phyloP scores from a whole-genome alignment of 1,140 invertebrate genomes.

The Trachymyrmex cornetzi region DNA sequence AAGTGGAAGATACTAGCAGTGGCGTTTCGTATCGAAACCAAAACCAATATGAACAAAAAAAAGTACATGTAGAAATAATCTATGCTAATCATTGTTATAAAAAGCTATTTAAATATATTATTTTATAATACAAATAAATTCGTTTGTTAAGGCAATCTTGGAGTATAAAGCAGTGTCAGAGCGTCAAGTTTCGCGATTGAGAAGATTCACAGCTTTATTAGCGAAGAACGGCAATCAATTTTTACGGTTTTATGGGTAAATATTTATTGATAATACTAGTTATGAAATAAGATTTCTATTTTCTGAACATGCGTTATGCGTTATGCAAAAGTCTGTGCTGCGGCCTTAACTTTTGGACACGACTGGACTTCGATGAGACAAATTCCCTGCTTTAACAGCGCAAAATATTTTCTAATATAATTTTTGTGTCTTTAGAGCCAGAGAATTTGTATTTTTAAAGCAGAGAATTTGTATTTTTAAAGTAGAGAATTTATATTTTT shows the following conservation, averaged over 20 bases:
- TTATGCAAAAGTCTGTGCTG: too few species aligned
- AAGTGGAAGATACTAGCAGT: neutral
- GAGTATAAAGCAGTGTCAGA: neutral
- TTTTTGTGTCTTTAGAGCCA: too few species aligned
- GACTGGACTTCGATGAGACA: too few species aligned
- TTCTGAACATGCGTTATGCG: too few species aligned
- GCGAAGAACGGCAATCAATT: slow-evolving; percentile 90
- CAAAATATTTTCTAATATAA: too few species aligned
- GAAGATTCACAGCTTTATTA: slow-evolving; percentile 85
- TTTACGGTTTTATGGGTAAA: slow-evolving; percentile 85
- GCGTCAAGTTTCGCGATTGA: slow-evolving; percentile 18
- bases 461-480: too few species aligned
- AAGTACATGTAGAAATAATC: slow-evolving; percentile 20
- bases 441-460: too few species aligned
- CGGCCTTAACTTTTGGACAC: too few species aligned
- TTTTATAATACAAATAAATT: slow-evolving; percentile 28
- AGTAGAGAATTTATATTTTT: too few species aligned
- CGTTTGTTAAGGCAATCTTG: slow-evolving; percentile 9
- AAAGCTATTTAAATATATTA: neutral
- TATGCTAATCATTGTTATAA: neutral
- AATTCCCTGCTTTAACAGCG: too few species aligned
- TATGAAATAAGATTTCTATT: too few species aligned
- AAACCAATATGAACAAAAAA: neutral
- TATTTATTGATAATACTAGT: neutral
- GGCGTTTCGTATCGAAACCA: neutral